Conservation (phyloP, 2,797 vertebrate genomes). For the Phataginus tetradactyla region DNA sequence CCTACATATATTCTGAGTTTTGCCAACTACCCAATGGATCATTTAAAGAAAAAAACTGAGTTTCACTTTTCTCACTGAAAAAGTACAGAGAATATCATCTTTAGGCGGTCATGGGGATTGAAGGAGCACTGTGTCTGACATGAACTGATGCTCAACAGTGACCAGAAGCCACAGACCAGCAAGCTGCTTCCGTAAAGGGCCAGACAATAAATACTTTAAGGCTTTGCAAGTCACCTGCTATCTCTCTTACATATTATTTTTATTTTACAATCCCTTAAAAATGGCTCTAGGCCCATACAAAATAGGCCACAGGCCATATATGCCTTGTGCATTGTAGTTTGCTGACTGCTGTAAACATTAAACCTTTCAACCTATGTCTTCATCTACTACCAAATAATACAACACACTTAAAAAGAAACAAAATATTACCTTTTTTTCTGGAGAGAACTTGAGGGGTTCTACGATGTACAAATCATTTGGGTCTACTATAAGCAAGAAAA, state of each 20-base stretch:
- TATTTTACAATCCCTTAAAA: constrained; percentile 45
- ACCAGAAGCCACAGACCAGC: background rate
- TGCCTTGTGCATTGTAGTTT: background rate
- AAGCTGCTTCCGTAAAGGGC: background rate
- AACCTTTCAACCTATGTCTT: constrained; percentile 26
- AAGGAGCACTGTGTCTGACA: background rate
- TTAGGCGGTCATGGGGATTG: background rate
- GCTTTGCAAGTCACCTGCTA: background rate
- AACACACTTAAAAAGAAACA: constrained; percentile 71
- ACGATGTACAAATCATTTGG: constrained; percentile 99
- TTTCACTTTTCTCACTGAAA: background rate
- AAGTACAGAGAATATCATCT: background rate
- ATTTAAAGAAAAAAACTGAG: background rate
- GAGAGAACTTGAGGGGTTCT: constrained; percentile 99
- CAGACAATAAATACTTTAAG: background rate
- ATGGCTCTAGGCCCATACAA: background rate
- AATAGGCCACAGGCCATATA: background rate
- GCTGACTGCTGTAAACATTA: background rate
- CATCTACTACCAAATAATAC: background rate
- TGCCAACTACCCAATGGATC: background rate
- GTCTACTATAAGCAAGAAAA: constrained; percentile 92
- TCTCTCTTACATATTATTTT: background rate
- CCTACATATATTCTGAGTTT: background rate
- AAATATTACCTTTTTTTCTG: constrained; percentile 98
- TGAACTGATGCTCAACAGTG: background rate